phyloP scores from a whole-genome alignment of 92 coral and sea anemone species.

The Actinostola sp. region DNA sequence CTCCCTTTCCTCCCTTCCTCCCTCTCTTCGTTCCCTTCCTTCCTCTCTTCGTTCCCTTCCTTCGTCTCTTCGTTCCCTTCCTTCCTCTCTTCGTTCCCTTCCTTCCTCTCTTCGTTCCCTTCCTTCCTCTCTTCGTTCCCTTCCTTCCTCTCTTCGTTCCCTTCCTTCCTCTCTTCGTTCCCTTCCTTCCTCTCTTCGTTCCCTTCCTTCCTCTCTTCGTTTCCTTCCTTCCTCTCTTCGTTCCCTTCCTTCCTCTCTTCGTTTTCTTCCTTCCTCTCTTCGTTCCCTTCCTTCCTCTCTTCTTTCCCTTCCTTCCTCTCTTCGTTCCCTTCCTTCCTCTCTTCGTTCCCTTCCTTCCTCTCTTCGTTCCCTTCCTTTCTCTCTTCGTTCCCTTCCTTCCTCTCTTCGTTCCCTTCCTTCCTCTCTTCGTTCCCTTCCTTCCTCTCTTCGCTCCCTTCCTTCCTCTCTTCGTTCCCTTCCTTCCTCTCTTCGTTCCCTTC shows the following conservation, averaged over 20 bases:
- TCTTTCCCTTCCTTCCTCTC: neutral
- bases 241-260: neutral
- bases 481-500: neutral
- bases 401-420: neutral
- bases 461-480: neutral
- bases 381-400: neutral
- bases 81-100: too few species aligned
- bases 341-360: neutral
- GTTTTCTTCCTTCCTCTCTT: neutral
- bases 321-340: neutral
- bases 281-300: neutral
- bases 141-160: too few species aligned
- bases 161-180: too few species aligned
- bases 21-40: too few species aligned
- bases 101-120: too few species aligned
- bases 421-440: neutral
- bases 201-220: neutral
- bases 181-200: too few species aligned
- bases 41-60: too few species aligned
- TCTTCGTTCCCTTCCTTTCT: neutral
- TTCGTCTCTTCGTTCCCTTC: too few species aligned
- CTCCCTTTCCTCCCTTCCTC: too few species aligned
- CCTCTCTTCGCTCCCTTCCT: neutral
- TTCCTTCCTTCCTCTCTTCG: neutral
- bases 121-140: too few species aligned